A percentile compares a stretch with the other conserved stretches of the same genome.
These are phyloP conservation scores for Pheosia tremula DNA, from an alignment of 2,888 invertebrate species.

Conservation along the genomic window DNA sequence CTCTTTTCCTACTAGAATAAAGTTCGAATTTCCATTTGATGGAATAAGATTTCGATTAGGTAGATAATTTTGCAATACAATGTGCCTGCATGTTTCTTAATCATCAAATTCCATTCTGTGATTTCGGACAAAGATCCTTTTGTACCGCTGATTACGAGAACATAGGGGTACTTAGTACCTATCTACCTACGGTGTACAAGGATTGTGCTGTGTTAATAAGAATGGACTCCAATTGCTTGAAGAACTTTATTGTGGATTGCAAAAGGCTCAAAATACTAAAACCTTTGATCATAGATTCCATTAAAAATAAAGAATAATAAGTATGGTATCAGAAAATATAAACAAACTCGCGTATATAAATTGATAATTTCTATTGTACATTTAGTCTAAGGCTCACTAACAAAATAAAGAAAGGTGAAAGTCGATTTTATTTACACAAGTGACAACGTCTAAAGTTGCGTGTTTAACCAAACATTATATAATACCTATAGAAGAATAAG, in stretches of 20 bases:
- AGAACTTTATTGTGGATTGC: no score
- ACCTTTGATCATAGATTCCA: no score
- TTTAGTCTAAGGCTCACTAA: not conserved
- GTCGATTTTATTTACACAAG: constrained; percentile 61
- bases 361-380: not conserved
- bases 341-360: no score
- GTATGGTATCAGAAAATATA: no score
- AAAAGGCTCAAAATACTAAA: no score
- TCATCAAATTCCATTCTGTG: constrained; percentile 44
- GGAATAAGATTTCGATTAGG: constrained; percentile 19
- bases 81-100: constrained; percentile 50
- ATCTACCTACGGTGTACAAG: constrained; percentile 8
- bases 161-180: constrained; percentile 34
- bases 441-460: constrained; percentile 64
- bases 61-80: constrained; percentile 45
- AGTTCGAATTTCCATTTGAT: constrained; percentile 14
- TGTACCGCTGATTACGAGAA: constrained; percentile 20
- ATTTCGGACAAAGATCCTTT: constrained; percentile 37
- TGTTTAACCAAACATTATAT: constrained; percentile 72
- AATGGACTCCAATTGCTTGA: not conserved
- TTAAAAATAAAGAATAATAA: no score
- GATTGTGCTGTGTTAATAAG: not conserved
- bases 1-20: constrained; percentile 6
- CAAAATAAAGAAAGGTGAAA: constrained; percentile 59
- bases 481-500: constrained; percentile 59